Evolutionary conservation across 2,797 vertebrate genomes (phyloP).

Genomic region (Peromyscus nudipes): DNA sequence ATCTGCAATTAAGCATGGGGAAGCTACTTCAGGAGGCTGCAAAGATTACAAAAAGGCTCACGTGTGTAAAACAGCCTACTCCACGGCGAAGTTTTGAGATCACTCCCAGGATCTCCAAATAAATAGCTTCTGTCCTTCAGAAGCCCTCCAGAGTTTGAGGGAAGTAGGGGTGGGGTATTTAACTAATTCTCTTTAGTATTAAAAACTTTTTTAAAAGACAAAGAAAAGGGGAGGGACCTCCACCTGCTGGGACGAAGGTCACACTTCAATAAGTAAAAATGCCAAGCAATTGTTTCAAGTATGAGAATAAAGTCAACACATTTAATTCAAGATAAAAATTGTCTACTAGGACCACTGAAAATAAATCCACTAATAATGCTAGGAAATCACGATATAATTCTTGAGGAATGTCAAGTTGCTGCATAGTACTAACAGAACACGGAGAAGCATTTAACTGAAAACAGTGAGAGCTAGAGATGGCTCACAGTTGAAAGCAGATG

Average conservation of each 20-base stretch:
- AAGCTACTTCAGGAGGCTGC: constrained; percentile 65
- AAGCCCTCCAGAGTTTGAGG: constrained; percentile 7
- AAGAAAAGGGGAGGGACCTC: background rate
- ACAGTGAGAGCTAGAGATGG: background rate
- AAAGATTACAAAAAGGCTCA: constrained; percentile 65
- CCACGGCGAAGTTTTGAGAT: background rate
- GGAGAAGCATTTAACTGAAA: constrained; percentile 25
- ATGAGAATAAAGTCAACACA: constrained; percentile 37
- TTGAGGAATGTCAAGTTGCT: constrained; percentile 12
- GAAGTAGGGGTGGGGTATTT: background rate
- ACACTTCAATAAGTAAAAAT: constrained; percentile 54
- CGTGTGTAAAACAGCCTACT: constrained; percentile 43
- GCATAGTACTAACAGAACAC: constrained; percentile 18
- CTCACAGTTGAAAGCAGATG: background rate
- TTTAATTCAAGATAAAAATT: constrained; percentile 53
- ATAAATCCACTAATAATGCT: constrained; percentile 28
- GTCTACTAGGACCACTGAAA: constrained; percentile 42
- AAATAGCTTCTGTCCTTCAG: constrained; percentile 1
- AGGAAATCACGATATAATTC: background rate
- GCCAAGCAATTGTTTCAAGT: constrained; percentile 56
- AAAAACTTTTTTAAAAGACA: constrained; percentile 41
- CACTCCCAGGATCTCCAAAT: constrained; percentile 39
- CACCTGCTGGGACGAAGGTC: background rate
- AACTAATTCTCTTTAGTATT: constrained; percentile 44
- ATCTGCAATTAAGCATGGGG: constrained; percentile 56